Conservation (phyloP, 2,113 vertebrate species). For the western clawed frog (Xenopus tropicalis) region DNA sequence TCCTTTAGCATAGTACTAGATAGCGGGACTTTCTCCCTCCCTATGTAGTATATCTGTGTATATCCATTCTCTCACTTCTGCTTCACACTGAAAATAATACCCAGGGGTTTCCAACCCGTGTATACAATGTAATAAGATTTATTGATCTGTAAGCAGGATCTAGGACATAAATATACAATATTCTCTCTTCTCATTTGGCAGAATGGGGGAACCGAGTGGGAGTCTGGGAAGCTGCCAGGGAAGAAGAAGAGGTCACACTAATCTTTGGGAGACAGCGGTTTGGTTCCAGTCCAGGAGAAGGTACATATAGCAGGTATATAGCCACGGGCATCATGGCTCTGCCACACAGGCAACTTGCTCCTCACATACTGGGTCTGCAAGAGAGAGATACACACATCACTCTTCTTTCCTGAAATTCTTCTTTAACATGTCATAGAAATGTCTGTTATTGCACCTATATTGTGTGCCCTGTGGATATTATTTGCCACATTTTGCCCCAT, state of each 20-base stretch:
- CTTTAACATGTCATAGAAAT: too few species aligned
- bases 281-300: constrained; percentile 20
- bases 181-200: constrained; percentile 5
- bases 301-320: not conserved
- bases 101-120: too few species aligned
- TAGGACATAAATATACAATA: constrained; percentile 29
- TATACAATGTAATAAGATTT: not conserved
- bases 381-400: not conserved
- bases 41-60: too few species aligned
- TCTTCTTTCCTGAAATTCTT: too few species aligned
- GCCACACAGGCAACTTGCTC: not conserved
- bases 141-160: constrained; percentile 16
- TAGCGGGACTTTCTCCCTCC: too few species aligned
- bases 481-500: too few species aligned
- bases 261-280: constrained; percentile 5
- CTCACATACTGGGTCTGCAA: constrained; percentile 15
- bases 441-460: too few species aligned
- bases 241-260: not conserved
- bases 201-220: not conserved
- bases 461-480: too few species aligned
- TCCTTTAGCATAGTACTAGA: too few species aligned
- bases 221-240: not conserved
- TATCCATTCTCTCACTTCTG: too few species aligned
- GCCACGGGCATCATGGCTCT: not conserved
- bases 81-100: too few species aligned